Conservation (phyloP, 2,888 invertebrate species). For the Brachycybe producta region DNA sequence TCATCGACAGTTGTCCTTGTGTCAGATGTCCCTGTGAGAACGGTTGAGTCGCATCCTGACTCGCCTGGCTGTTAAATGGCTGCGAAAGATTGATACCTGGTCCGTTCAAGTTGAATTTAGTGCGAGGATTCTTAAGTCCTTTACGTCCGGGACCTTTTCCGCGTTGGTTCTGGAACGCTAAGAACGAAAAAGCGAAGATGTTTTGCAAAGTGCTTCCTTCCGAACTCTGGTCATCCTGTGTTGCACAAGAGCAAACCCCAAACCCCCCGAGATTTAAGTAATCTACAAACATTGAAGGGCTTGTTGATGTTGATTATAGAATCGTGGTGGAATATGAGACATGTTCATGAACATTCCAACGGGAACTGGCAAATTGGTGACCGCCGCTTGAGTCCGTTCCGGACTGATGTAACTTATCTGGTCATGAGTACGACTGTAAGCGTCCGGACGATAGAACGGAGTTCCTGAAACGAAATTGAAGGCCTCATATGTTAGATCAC, state of each 20-base stretch:
- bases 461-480: background rate
- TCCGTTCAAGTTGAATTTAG: conserved; percentile 24
- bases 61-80: conserved; percentile 32
- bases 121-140: conserved; percentile 19
- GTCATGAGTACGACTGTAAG: conserved; percentile 59
- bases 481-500: no score
- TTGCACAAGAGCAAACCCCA: no score
- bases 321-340: conserved; percentile 60
- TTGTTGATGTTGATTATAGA: conserved; percentile 56
- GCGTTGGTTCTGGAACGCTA: conserved; percentile 30
- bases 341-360: conserved; percentile 90
- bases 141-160: conserved; percentile 25
- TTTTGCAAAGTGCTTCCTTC: no score
- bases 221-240: no score
- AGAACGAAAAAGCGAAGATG: no score
- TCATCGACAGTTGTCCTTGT: conserved; percentile 36
- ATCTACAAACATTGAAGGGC: conserved; percentile 40
- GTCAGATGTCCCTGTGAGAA: conserved; percentile 30
- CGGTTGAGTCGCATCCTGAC: conserved; percentile 26
- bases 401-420: conserved; percentile 86
- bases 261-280: no score
- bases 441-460: conserved; percentile 33
- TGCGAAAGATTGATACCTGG: conserved; percentile 26
- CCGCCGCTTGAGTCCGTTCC: conserved; percentile 45
- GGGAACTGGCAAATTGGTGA: conserved; percentile 72